Percentiles rank a stretch among this genome's conserved stretches.
Evolutionary conservation across 2,797 vertebrate genomes (phyloP).

Genomic region (Melanotaenia boesemani): DNA sequence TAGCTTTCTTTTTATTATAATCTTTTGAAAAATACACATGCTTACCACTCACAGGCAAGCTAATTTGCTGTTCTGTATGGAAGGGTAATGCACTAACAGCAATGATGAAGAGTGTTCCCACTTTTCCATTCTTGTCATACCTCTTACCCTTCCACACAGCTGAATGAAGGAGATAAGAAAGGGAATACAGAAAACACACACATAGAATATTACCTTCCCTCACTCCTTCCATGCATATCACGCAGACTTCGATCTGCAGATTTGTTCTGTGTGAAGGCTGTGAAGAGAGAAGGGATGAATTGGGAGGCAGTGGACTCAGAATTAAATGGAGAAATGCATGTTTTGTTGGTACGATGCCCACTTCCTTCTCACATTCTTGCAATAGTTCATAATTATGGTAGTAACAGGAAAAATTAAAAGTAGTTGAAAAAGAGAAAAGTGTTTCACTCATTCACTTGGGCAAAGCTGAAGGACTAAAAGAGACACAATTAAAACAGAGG

Average conservation of each 20-base stretch:
- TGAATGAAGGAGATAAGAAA: slow-evolving; percentile 79
- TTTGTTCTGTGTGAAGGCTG: slow-evolving; percentile 46
- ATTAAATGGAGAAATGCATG: slow-evolving; percentile 19
- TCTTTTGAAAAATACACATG: slow-evolving; percentile 6
- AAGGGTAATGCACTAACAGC: slow-evolving; percentile 63
- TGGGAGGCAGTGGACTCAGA: slow-evolving; percentile 20
- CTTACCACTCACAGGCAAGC: slow-evolving; percentile 23
- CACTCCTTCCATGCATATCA: slow-evolving; percentile 50
- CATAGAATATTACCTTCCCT: slow-evolving; percentile 33
- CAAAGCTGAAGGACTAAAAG: not conserved
- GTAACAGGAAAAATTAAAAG: not conserved
- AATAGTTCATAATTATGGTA: not conserved
- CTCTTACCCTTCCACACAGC: slow-evolving; percentile 43
- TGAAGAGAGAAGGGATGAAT: slow-evolving; percentile 39
- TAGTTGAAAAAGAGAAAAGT: not conserved
- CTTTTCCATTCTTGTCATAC: slow-evolving; percentile 22
- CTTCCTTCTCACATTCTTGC: slow-evolving; percentile 6
- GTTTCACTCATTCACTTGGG: not conserved
- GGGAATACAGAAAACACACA: slow-evolving; percentile 30
- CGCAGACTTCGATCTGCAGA: slow-evolving; percentile 55
- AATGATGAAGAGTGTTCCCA: slow-evolving; percentile 50
- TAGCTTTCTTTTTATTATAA: not conserved
- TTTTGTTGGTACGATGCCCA: slow-evolving; percentile 21
- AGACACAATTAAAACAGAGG: not conserved
- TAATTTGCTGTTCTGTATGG: slow-evolving; percentile 72